A percentile compares a stretch with the other conserved stretches of the same genome.
These are phyloP conservation scores for Pachyrhynchus sulphureomaculatus DNA, from an alignment of 1,140 invertebrate species.

Conservation along the genomic window DNA sequence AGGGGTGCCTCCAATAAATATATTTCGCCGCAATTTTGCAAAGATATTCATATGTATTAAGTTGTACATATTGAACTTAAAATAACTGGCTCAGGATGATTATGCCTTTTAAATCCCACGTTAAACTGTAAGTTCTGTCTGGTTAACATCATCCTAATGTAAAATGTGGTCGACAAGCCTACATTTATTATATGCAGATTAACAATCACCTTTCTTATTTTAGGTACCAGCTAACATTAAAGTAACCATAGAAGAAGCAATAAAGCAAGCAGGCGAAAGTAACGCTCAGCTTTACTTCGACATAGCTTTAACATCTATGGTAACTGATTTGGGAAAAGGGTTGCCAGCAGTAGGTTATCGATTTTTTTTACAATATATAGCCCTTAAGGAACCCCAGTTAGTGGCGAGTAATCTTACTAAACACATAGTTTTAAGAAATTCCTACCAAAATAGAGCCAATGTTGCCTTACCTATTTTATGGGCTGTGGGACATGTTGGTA, in stretches of 20 bases:
- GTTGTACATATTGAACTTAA: too few species aligned
- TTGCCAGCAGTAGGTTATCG: slow-evolving; percentile 66
- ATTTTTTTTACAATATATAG: slow-evolving; percentile 68
- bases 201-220: too few species aligned
- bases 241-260: slow-evolving; percentile 56
- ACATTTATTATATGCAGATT: too few species aligned
- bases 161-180: too few species aligned
- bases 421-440: slow-evolving; percentile 64
- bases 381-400: slow-evolving; percentile 63
- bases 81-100: too few species aligned
- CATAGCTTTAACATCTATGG: slow-evolving; percentile 63
- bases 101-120: too few species aligned
- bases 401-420: slow-evolving; percentile 63
- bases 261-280: slow-evolving; percentile 58
- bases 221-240: slow-evolving; percentile 58
- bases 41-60: too few species aligned
- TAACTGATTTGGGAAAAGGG: slow-evolving; percentile 67
- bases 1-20: too few species aligned
- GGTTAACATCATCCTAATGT: too few species aligned
- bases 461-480: slow-evolving; percentile 77
- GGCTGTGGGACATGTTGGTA: slow-evolving; percentile 75
- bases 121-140: too few species aligned
- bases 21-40: too few species aligned
- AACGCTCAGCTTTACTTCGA: slow-evolving; percentile 65
- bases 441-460: slow-evolving; percentile 76